A percentile compares a stretch with the other conserved stretches of the same genome.
phyloP scores from a whole-genome alignment of 2,797 vertebrate species.

The Hypotaenidia philippensis region DNA sequence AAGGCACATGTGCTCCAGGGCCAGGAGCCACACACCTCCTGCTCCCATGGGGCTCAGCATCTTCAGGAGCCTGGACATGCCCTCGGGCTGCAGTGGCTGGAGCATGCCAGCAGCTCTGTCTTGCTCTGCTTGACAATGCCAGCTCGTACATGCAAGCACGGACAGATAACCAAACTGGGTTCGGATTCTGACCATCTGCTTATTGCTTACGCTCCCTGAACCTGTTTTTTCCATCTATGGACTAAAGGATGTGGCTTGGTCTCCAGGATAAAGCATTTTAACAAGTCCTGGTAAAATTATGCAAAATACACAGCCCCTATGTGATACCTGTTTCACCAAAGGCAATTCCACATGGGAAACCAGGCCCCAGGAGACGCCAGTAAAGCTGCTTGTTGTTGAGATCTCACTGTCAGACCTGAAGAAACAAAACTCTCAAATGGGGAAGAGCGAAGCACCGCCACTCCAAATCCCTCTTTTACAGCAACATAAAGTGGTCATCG shows the following conservation, averaged over 20 bases:
- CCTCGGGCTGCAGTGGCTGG: fast-evolving
- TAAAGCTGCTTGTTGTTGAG: background rate
- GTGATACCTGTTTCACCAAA: background rate
- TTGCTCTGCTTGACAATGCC: fast-evolving
- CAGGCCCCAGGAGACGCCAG: background rate
- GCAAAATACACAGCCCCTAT: fast-evolving
- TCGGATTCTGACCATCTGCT: background rate
- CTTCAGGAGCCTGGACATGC: background rate
- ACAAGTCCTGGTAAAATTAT: background rate
- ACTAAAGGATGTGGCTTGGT: background rate
- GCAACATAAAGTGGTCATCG: slow-evolving; percentile 72
- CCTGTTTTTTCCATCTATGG: background rate
- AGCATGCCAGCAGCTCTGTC: background rate
- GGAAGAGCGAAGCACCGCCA: slow-evolving; percentile 48
- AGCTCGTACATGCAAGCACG: fast-evolving
- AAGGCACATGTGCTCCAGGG: background rate
- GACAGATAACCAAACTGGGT: background rate
- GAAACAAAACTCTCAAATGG: slow-evolving; percentile 27
- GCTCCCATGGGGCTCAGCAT: fast-evolving
- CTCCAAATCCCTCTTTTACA: slow-evolving; percentile 73
- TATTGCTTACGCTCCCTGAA: background rate
- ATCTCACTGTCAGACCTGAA: slow-evolving; percentile 16
- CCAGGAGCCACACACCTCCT: background rate
- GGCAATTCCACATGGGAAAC: fast-evolving
- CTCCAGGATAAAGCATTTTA: background rate